These are phyloP conservation scores for Drosophila kuntzei DNA, from an alignment of 2,888 invertebrate genomes.

Conservation along the genomic window DNA sequence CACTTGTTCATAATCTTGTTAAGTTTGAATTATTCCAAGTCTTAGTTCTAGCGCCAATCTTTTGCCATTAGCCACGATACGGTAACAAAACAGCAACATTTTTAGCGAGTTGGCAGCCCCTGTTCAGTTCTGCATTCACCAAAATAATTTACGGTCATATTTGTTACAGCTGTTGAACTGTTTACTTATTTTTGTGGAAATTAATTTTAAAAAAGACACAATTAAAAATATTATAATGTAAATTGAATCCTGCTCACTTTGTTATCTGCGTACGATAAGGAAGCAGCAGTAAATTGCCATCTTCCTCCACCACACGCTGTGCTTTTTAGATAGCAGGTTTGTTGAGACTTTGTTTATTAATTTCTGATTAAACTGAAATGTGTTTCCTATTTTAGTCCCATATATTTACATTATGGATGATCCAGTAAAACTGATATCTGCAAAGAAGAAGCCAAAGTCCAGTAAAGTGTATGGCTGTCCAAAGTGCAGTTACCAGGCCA, in stretches of 20 bases:
- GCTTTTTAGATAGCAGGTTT: background rate
- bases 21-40: background rate
- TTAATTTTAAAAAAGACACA: constrained; percentile 2
- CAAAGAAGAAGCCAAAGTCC: constrained; percentile 21
- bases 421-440: constrained; percentile 5
- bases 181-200: constrained; percentile 6
- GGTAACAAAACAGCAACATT: background rate
- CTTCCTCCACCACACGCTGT: no score
- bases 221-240: background rate
- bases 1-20: no score
- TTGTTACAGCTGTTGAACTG: constrained; percentile 23
- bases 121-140: no score
- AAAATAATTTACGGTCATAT: constrained; percentile 5
- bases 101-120: constrained; percentile 9
- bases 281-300: background rate
- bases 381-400: background rate
- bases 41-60: background rate
- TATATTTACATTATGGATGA: constrained; percentile 28
- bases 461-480: constrained; percentile 33
- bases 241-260: background rate
- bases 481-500: constrained; percentile 43
- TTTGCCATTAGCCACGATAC: background rate
- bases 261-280: background rate
- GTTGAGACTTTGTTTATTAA: background rate
- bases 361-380: background rate